These are phyloP conservation scores for Ricordea florida DNA, from an alignment of 92 coral and sea anemone genomes.

Conservation along the genomic window DNA sequence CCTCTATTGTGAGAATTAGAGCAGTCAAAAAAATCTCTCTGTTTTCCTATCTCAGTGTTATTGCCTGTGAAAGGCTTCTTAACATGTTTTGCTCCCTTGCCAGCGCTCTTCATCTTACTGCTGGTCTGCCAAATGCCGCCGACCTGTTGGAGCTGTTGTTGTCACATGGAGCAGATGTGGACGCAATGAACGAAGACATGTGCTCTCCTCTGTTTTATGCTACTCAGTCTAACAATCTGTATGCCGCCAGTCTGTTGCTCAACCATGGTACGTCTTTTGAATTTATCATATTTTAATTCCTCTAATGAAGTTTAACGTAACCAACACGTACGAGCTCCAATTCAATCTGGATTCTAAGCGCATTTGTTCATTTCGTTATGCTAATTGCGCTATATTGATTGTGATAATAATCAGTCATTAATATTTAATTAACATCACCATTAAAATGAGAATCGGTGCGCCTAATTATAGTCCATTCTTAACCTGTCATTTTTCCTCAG, in stretches of 20 bases:
- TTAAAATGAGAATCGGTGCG: not conserved
- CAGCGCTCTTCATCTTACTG: constrained; percentile 89
- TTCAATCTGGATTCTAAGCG: too few relatives aligned
- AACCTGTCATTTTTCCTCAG: not conserved
- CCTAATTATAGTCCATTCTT: not conserved
- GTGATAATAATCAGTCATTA: too few relatives aligned
- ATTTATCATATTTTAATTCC: not conserved
- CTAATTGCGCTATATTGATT: too few relatives aligned
- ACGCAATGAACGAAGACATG: constrained; percentile 85
- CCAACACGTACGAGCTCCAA: too few relatives aligned
- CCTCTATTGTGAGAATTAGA: too few relatives aligned
- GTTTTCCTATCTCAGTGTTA: not conserved
- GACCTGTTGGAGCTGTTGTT: constrained; percentile 83
- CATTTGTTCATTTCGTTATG: too few relatives aligned
- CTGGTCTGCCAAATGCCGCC: constrained; percentile 83
- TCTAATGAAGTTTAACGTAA: too few relatives aligned
- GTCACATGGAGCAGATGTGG: constrained; percentile 81
- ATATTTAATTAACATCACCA: too few relatives aligned
- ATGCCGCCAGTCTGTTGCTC: constrained; percentile 87
- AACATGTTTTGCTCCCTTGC: not conserved
- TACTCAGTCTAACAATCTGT: constrained; percentile 89
- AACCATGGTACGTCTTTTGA: constrained; percentile 52
- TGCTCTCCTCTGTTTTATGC: constrained; percentile 95
- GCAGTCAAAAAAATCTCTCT: too few relatives aligned
- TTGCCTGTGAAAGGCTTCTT: not conserved